Conservation (phyloP, 2,797 vertebrate species). For the Etheostoma perlongum region DNA sequence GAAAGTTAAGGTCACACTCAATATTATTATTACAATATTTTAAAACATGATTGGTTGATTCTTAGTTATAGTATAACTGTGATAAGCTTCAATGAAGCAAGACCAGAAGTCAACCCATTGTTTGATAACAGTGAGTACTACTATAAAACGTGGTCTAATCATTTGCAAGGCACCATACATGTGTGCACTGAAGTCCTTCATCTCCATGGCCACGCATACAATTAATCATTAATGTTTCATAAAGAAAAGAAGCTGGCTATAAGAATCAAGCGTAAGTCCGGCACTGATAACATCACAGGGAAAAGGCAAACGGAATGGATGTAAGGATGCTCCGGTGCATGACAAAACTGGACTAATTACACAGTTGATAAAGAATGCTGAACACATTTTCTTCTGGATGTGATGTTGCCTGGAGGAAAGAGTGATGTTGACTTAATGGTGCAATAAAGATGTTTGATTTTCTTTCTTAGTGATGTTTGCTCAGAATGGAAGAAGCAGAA, state of each 20-base stretch:
- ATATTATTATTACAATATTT: too few species aligned
- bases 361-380: neutral
- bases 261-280: conserved; percentile 45
- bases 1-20: neutral
- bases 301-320: conserved; percentile 31
- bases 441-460: conserved; percentile 31
- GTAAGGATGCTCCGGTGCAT: conserved; percentile 35
- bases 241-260: conserved; percentile 56
- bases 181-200: conserved; percentile 71
- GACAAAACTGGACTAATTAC: conserved; percentile 30
- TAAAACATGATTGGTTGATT: neutral
- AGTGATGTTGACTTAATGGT: neutral
- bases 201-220: conserved; percentile 75
- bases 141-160: conserved; percentile 50
- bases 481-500: conserved; percentile 76
- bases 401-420: neutral
- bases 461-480: conserved; percentile 27
- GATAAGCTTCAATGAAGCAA: conserved; percentile 17
- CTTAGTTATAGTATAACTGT: neutral
- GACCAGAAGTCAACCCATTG: neutral
- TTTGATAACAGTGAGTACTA: conserved; percentile 22
- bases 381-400: neutral
- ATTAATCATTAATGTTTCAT: conserved; percentile 76
- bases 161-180: conserved; percentile 61
- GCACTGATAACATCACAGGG: conserved; percentile 56